phyloP scores from a whole-genome alignment of 2,888 invertebrate species.

The Horisme vitalbata region DNA sequence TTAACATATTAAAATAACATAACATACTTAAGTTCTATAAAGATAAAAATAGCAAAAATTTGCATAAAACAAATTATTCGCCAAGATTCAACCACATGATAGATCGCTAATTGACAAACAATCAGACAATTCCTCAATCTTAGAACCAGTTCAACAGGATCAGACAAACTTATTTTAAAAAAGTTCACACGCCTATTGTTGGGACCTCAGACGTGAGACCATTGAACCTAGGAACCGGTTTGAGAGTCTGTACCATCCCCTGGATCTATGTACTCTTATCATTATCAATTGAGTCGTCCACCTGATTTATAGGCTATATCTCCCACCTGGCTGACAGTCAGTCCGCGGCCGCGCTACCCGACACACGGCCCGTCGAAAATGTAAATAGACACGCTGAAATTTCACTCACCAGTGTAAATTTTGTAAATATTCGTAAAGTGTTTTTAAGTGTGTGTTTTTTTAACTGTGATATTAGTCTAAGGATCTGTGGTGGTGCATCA shows the following conservation, averaged over 20 bases:
- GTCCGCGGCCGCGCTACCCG: slow-evolving; percentile 42
- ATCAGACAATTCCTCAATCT: too few species aligned
- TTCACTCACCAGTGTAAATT: slow-evolving; percentile 52
- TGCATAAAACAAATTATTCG: too few species aligned
- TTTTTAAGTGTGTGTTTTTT: slow-evolving; percentile 45
- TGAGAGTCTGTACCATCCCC: slow-evolving; percentile 11
- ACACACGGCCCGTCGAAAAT: slow-evolving; percentile 51
- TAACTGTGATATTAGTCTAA: slow-evolving; percentile 79
- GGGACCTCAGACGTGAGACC: slow-evolving; percentile 1
- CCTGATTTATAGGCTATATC: slow-evolving; percentile 48
- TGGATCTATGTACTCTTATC: slow-evolving; percentile 49
- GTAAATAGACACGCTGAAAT: slow-evolving; percentile 50
- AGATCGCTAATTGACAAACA: too few species aligned
- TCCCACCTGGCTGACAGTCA: slow-evolving; percentile 56
- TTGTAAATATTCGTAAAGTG: slow-evolving; percentile 48
- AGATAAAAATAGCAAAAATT: too few species aligned
- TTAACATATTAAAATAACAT: too few species aligned
- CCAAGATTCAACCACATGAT: too few species aligned
- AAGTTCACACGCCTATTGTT: slow-evolving; percentile 7
- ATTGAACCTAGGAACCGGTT: slow-evolving; percentile 26
- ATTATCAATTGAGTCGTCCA: slow-evolving; percentile 62
- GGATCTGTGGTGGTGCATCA: slow-evolving; percentile 44
- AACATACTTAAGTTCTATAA: too few species aligned
- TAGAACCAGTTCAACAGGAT: not conserved
- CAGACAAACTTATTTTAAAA: not conserved